These are phyloP conservation scores for Morone saxatilis DNA, from an alignment of 2,113 vertebrate species.

Conservation along the genomic window DNA sequence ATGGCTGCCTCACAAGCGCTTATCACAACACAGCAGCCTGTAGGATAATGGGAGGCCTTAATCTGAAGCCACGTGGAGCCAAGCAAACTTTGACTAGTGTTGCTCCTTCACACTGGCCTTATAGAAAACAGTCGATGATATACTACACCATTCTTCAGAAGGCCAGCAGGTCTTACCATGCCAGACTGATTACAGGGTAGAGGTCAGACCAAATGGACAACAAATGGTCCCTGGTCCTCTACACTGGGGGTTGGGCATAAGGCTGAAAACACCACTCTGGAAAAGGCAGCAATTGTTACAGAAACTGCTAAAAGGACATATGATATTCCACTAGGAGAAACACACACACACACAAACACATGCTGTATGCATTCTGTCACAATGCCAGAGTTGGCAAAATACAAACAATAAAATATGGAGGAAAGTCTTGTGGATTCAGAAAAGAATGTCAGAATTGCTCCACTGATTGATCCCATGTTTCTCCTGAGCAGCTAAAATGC, in stretches of 20 bases:
- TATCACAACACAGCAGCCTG: constrained; percentile 80
- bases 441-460: constrained; percentile 21
- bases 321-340: constrained; percentile 28
- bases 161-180: constrained; percentile 76
- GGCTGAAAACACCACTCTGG: constrained; percentile 46
- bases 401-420: constrained; percentile 39
- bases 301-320: constrained; percentile 53
- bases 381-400: constrained; percentile 26
- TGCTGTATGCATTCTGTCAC: constrained; percentile 11
- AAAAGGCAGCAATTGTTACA: constrained; percentile 58
- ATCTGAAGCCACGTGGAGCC: constrained; percentile 80
- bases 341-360: constrained; percentile 38
- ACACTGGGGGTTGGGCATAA: constrained; percentile 65
- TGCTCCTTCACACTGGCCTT: constrained; percentile 61
- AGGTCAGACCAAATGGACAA: constrained; percentile 81
- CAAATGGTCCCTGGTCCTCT: constrained; percentile 73
- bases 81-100: constrained; percentile 69
- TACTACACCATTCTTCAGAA: constrained; percentile 69
- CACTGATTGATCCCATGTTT: constrained; percentile 42
- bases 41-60: constrained; percentile 75
- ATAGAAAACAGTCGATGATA: constrained; percentile 76
- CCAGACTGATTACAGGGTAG: constrained; percentile 79
- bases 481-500: constrained; percentile 5
- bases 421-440: constrained; percentile 11
- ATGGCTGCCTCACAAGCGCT: constrained; percentile 76